These are phyloP conservation scores for Ceuthmochares aereus DNA, from an alignment of 2,113 vertebrate species.

Conservation along the genomic window DNA sequence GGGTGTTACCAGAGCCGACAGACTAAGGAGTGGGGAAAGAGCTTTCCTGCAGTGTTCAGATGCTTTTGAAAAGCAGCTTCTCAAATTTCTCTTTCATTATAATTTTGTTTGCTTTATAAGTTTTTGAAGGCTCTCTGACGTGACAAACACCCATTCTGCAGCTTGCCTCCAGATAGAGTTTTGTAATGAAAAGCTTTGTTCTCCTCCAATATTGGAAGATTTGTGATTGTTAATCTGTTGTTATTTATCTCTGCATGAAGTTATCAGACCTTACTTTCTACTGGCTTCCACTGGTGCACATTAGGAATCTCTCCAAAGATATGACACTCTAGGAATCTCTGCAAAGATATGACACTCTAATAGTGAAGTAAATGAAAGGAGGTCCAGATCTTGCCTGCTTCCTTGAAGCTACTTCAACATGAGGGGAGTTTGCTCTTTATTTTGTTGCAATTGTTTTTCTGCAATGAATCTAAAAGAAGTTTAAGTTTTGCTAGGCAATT, in stretches of 20 bases:
- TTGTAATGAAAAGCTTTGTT: slow-evolving; percentile 10
- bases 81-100: background rate
- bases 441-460: background rate
- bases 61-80: background rate
- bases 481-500: background rate
- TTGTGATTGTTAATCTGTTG: background rate
- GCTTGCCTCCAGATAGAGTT: background rate
- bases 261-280: slow-evolving; percentile 12
- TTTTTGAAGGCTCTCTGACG: background rate
- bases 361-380: background rate
- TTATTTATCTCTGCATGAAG: slow-evolving; percentile 14
- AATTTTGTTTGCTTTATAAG: background rate
- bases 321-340: background rate
- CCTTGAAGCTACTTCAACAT: slow-evolving; percentile 6
- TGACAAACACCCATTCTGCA: background rate
- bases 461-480: background rate
- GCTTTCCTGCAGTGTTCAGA: background rate
- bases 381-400: background rate
- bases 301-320: slow-evolving; percentile 26
- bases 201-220: background rate
- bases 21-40: background rate
- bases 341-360: background rate
- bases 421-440: background rate
- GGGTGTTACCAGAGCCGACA: background rate
- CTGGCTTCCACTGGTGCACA: background rate